phyloP scores from a whole-genome alignment of 2,888 invertebrate genomes.

The Syritta pipiens region DNA sequence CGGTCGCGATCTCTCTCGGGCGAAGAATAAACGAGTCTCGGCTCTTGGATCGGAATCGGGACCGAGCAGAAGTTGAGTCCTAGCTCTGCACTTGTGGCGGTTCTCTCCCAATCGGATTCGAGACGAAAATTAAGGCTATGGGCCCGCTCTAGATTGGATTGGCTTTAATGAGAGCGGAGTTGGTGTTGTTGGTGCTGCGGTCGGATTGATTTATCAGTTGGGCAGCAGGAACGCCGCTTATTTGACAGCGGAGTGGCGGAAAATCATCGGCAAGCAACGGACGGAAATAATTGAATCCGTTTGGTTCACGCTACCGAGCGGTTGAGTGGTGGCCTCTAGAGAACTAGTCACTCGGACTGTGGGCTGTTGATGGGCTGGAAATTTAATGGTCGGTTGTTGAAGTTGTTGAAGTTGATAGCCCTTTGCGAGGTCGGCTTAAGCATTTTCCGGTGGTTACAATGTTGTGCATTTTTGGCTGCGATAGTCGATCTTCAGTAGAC shows the following conservation, averaged over 20 bases:
- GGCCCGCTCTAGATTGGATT: constrained; percentile 58
- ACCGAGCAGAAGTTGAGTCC: constrained; percentile 29
- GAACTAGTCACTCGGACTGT: too few species aligned
- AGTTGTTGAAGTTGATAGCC: too few species aligned
- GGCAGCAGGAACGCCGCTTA: constrained; percentile 1
- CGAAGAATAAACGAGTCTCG: constrained; percentile 49
- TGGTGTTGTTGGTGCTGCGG: neutral
- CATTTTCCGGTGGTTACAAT: too few species aligned
- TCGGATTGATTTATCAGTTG: constrained; percentile 56
- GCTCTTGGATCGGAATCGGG: constrained; percentile 15
- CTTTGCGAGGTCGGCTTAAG: too few species aligned
- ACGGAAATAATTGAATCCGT: constrained; percentile 48
- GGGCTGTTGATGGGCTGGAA: too few species aligned
- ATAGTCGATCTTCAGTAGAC: too few species aligned
- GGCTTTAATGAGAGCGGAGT: constrained; percentile 36
- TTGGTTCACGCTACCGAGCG: constrained; percentile 21
- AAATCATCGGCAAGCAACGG: constrained; percentile 32
- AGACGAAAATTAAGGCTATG: constrained; percentile 45
- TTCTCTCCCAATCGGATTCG: constrained; percentile 41
- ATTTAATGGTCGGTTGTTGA: too few species aligned
- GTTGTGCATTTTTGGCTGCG: too few species aligned
- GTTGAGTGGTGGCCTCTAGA: too few species aligned
- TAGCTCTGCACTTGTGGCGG: constrained; percentile 29
- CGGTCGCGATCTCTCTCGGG: constrained; percentile 61
- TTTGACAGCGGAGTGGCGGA: constrained; percentile 52